phyloP scores from a whole-genome alignment of 2,113 vertebrate species.

The Calonectris borealis region DNA sequence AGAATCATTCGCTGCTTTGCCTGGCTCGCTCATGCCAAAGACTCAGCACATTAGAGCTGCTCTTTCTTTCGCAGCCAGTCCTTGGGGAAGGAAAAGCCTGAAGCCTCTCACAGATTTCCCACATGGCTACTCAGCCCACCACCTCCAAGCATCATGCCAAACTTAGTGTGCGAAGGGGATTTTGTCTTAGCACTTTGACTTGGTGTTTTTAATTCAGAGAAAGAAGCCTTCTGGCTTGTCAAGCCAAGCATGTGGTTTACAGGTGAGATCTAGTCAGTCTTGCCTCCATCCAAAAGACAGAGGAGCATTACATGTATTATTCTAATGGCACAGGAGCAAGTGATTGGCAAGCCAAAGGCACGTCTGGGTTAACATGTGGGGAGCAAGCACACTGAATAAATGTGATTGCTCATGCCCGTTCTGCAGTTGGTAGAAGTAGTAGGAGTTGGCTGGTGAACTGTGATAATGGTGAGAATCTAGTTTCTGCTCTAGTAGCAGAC shows the following conservation, averaged over 20 bases:
- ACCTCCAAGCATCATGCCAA: not conserved
- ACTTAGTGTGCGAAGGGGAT: not conserved
- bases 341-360: not conserved
- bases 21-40: constrained; percentile 20
- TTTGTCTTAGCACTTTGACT: not conserved
- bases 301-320: not conserved
- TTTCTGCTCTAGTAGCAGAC: constrained; percentile 41
- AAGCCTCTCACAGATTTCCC: not conserved
- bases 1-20: not conserved
- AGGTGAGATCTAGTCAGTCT: not conserved
- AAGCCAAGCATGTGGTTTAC: not conserved
- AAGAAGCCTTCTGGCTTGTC: not conserved
- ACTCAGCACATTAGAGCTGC: not conserved
- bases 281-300: not conserved
- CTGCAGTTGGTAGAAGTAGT: not conserved
- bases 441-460: not conserved
- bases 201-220: not conserved
- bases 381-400: constrained; percentile 7
- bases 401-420: not conserved
- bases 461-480: not conserved
- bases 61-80: not conserved
- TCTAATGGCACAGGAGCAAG: not conserved
- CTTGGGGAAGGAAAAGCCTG: not conserved
- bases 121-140: not conserved
- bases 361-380: not conserved